Evolutionary conservation across 2,113 vertebrate genomes (phyloP).

Genomic region (Pseudopipra pipra): DNA sequence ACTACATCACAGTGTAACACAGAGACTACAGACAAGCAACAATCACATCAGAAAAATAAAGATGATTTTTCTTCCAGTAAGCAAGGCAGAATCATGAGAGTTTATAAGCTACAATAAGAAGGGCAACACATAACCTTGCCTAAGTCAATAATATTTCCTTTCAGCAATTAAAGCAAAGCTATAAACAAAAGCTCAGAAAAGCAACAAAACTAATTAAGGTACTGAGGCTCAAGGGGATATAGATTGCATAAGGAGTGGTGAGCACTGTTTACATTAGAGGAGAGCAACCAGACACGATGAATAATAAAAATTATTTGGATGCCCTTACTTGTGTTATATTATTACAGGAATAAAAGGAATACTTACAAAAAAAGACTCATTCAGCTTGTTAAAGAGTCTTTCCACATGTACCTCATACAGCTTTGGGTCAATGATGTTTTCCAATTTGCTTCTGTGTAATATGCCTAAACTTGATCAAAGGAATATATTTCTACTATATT

Average conservation of each 20-base stretch:
- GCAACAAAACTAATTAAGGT: not conserved
- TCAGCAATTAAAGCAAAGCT: not conserved
- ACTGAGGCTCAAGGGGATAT: not conserved
- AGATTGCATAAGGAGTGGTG: not conserved
- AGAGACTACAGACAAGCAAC: not conserved
- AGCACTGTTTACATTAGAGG: not conserved
- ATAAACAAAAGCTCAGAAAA: conserved; percentile 18
- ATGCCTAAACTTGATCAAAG: not conserved
- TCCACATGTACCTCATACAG: not conserved
- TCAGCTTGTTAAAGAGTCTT: not conserved
- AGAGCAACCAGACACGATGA: not conserved
- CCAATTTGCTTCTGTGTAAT: not conserved
- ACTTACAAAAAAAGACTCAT: not conserved
- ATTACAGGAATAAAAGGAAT: conserved; percentile 10
- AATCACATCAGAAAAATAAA: not conserved
- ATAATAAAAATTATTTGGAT: not conserved
- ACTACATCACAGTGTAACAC: not conserved
- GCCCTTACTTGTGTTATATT: not conserved
- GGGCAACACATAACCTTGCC: not conserved
- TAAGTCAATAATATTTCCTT: not conserved
- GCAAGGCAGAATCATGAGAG: not conserved
- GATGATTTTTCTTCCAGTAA: not conserved
- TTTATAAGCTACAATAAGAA: not conserved
- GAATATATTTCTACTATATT: not conserved
- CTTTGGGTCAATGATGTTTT: not conserved